phyloP scores from a whole-genome alignment of 2,888 invertebrate genomes.

The Drosophila cognata region DNA sequence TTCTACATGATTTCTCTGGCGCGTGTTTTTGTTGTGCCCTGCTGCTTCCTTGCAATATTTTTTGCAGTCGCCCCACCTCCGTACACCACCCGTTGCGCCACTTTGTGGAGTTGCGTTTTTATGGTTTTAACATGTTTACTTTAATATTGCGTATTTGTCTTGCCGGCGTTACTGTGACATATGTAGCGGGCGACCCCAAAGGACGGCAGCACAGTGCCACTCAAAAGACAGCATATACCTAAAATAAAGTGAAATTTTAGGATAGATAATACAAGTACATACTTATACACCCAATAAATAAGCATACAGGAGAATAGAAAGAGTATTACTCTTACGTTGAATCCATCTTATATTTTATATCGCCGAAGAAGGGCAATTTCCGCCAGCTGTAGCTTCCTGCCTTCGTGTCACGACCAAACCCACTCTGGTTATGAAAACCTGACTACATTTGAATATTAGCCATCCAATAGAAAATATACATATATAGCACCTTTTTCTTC shows the following conservation, averaged over 20 bases:
- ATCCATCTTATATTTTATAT: background rate
- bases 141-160: conserved; percentile 80
- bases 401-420: background rate
- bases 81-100: conserved; percentile 23
- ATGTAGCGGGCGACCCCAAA: conserved; percentile 44
- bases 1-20: conserved; percentile 75
- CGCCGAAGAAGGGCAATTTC: background rate
- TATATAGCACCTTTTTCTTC: background rate
- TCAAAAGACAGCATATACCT: conserved; percentile 1
- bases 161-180: conserved; percentile 72
- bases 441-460: background rate
- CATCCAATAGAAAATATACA: background rate
- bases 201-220: conserved; percentile 13
- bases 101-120: conserved; percentile 72
- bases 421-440: background rate
- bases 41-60: conserved; percentile 59
- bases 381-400: background rate
- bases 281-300: background rate
- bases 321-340: background rate
- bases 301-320: background rate
- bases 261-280: background rate
- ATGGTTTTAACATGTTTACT: conserved; percentile 81
- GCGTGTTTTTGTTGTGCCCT: conserved; percentile 56
- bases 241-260: conserved; percentile 1
- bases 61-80: conserved; percentile 16